Evolutionary conservation across 2,797 vertebrate species (phyloP), one percentile per base, ranked within the genome.

Genomic region (Chelon auratus): DNA sequence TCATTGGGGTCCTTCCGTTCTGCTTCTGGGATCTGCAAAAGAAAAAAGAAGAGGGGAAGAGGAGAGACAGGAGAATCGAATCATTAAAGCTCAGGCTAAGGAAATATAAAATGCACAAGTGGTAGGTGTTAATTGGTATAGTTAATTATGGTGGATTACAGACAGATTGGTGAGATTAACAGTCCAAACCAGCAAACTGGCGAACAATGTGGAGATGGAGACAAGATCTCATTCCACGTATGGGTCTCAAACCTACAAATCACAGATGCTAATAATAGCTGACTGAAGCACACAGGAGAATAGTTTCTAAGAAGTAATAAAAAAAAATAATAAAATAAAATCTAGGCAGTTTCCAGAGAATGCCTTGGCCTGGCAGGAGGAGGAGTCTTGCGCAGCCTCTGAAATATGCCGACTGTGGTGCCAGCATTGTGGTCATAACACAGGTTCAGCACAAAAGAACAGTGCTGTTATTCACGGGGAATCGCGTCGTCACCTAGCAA

Each of bases 1-100:
- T 99, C 97, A 87, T 98, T 96, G 68, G 98, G 97, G 83, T 99
- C 97, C 87, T 92, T 96, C 62, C 92, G 96, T 83, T 99, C 97
- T 61, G 92, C 76, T 78, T 97, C 96, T 24, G 91, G 65, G 62
- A 95, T 92, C 74, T 99, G 90, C 6, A 78, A 86, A 37, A 78
- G 39, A 56, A 40, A 43, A 1, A 33, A 7, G 17, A 3, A 22
- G 39, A 66, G 56, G 40, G 45, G 22, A 42, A 9, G 40, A 53
- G 50, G 20, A 51, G 7, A 67, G 15, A 52, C 15, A 61, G 48
- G 57, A 76, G 36, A 81, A 54, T 40, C 17, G 22, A 55, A 37
- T 37, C 39, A 30, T 53, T 8, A 53, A 30, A 5, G 6, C 9
- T 57, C 3, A 5, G 4, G 24, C 43, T 14, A 52, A 66, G 50